Percentiles rank a stretch among this genome's conserved stretches.
Conservation (phyloP, 2,888 invertebrate genomes). For the Leptopilina myrica region DNA sequence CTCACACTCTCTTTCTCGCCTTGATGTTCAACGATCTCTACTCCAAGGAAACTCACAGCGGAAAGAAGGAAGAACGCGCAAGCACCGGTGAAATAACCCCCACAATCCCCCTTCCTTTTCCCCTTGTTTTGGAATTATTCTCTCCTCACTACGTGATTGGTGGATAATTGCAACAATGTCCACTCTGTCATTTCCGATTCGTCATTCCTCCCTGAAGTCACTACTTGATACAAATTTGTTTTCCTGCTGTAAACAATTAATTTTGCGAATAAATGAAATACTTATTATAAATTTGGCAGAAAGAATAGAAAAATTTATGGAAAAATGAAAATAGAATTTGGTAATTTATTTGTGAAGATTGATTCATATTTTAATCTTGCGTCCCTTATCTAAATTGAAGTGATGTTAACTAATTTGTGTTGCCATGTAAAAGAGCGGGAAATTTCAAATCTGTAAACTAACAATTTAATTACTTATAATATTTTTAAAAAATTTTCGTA, state of each 20-base stretch:
- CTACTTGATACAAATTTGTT: too few relatives aligned
- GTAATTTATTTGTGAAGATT: too few relatives aligned
- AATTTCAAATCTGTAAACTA: conserved; percentile 8
- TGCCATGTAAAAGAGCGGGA: neutral
- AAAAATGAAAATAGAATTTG: too few relatives aligned
- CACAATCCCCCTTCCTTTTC: neutral
- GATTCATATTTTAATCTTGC: neutral
- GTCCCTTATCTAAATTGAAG: neutral
- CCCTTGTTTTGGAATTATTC: neutral
- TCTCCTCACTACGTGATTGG: neutral
- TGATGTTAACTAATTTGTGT: neutral
- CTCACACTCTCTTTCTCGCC: too few relatives aligned
- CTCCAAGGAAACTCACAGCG: neutral
- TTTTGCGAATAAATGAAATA: too few relatives aligned
- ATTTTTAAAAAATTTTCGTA: too few relatives aligned
- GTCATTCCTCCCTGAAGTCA: too few relatives aligned
- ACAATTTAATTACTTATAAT: too few relatives aligned
- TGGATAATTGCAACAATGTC: neutral
- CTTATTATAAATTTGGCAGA: too few relatives aligned
- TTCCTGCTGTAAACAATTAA: too few relatives aligned
- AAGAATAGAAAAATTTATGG: too few relatives aligned
- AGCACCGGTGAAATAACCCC: neutral
- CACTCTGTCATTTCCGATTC: neutral
- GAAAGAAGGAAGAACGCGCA: neutral
- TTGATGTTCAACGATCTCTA: conserved; percentile 1